These are phyloP conservation scores for Craterocephalus amniculus DNA, from an alignment of 2,797 vertebrate genomes.

Conservation along the genomic window DNA sequence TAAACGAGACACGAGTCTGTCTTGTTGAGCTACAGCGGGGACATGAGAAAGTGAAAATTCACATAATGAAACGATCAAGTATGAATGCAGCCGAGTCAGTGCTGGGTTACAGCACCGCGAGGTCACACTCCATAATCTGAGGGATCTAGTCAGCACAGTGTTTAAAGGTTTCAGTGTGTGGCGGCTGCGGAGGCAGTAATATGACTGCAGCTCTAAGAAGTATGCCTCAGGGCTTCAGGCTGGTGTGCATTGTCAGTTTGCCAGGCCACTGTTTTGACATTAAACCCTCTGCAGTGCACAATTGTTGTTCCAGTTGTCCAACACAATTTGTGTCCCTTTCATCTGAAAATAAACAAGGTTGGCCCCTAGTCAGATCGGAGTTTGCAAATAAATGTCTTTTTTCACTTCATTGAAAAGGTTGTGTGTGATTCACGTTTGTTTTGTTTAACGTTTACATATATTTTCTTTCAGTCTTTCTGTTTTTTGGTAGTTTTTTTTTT, in stretches of 20 bases:
- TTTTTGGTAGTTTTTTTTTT: neutral
- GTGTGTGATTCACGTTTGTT: conserved; percentile 3
- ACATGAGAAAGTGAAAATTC: conserved; percentile 19
- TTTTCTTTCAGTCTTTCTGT: neutral
- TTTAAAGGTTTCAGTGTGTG: conserved; percentile 31
- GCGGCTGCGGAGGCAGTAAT: conserved; percentile 50
- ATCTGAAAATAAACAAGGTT: conserved; percentile 68
- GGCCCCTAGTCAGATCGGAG: conserved; percentile 30
- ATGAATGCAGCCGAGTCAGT: conserved; percentile 27
- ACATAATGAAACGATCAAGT: conserved; percentile 42
- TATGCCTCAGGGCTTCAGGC: conserved; percentile 59
- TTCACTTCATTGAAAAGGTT: neutral
- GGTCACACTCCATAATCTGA: conserved; percentile 42
- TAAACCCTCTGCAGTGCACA: conserved; percentile 69
- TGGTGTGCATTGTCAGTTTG: conserved; percentile 57
- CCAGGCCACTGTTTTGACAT: conserved; percentile 71
- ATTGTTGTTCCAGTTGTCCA: conserved; percentile 77
- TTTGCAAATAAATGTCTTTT: conserved; percentile 14
- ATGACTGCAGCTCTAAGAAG: conserved; percentile 55
- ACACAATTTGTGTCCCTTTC: conserved; percentile 75
- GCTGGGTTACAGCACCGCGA: conserved; percentile 25
- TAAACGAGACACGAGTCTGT: conserved; percentile 57
- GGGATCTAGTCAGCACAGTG: conserved; percentile 32
- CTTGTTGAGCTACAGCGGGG: conserved; percentile 36
- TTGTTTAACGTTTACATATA: conserved; percentile 2